phyloP scores from a whole-genome alignment of 2,888 invertebrate species.

The Gerosis bhagava region DNA sequence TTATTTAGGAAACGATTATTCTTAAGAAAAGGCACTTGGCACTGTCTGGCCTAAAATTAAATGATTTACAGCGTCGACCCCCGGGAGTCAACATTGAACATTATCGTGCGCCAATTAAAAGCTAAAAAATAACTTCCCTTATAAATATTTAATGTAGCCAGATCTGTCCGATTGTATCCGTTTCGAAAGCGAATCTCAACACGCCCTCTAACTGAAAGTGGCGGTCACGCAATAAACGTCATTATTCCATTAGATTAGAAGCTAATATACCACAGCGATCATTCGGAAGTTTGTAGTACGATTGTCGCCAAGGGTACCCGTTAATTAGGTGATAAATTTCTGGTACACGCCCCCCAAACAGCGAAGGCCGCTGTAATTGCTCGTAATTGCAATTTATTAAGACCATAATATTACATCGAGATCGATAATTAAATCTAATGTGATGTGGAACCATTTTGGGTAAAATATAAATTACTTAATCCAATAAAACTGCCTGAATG shows the following conservation, averaged over 20 bases:
- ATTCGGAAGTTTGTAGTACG: conserved; percentile 15
- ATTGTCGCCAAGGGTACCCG: conserved; percentile 27
- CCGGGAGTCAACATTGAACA: conserved; percentile 11
- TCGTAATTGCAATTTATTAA: conserved; percentile 52
- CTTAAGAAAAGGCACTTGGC: no score
- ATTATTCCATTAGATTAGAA: conserved; percentile 7
- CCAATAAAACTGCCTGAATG: conserved; percentile 7
- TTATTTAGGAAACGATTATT: no score
- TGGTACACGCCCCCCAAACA: conserved; percentile 42
- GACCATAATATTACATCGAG: conserved; percentile 32
- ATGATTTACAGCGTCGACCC: no score
- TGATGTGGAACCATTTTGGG: conserved; percentile 16
- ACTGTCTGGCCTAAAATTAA: no score
- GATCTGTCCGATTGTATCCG: conserved; percentile 26
- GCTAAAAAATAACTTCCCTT: conserved; percentile 29
- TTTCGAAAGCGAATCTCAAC: conserved; percentile 7
- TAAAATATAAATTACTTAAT: conserved; percentile 15
- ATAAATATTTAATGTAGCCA: conserved; percentile 19
- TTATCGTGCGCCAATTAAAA: conserved; percentile 31
- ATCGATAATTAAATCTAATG: conserved; percentile 33
- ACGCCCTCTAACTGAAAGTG: background rate
- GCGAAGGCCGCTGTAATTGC: conserved; percentile 46
- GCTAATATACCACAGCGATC: conserved; percentile 2
- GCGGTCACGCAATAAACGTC: background rate
- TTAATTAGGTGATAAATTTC: conserved; percentile 52